Evolutionary conservation across 2,888 invertebrate genomes (phyloP).

Genomic region (Lepeophtheirus nordmannii): DNA sequence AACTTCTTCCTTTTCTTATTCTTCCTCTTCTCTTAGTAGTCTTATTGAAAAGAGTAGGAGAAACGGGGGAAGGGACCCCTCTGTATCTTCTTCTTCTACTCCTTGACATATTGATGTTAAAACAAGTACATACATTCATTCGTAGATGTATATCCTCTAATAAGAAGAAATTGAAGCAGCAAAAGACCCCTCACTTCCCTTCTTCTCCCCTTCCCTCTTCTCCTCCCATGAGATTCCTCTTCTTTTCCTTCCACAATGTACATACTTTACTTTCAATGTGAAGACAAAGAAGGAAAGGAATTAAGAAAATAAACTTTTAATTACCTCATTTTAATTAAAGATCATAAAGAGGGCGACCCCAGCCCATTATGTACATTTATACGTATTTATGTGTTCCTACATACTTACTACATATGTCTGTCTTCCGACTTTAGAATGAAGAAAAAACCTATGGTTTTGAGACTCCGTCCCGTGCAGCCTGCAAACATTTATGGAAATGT

Average conservation of each 20-base stretch:
- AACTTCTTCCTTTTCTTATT: too few species aligned
- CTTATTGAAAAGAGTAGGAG: too few species aligned
- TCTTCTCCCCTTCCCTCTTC: constrained; percentile 16
- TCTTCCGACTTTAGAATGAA: constrained; percentile 50
- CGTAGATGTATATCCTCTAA: constrained; percentile 1
- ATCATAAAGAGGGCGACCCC: too few species aligned
- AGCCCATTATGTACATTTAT: too few species aligned
- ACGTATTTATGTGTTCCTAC: too few species aligned
- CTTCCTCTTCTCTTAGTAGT: too few species aligned
- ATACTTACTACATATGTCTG: too few species aligned
- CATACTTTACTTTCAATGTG: constrained; percentile 2
- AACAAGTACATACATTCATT: neutral
- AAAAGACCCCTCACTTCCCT: neutral
- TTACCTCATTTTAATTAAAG: too few species aligned
- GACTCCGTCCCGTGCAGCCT: constrained; percentile 74
- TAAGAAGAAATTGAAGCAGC: constrained; percentile 12
- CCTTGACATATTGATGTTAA: neutral
- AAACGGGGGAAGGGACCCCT: neutral
- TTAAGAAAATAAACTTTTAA: too few species aligned
- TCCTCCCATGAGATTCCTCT: constrained; percentile 14
- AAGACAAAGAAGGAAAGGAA: too few species aligned
- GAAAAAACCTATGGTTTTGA: constrained; percentile 93
- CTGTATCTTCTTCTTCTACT: neutral
- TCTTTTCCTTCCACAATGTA: too few species aligned
- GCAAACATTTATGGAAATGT: constrained; percentile 89